Evolutionary conservation across 1,140 invertebrate species (phyloP).

Genomic region (Calephelis virginiensis): DNA sequence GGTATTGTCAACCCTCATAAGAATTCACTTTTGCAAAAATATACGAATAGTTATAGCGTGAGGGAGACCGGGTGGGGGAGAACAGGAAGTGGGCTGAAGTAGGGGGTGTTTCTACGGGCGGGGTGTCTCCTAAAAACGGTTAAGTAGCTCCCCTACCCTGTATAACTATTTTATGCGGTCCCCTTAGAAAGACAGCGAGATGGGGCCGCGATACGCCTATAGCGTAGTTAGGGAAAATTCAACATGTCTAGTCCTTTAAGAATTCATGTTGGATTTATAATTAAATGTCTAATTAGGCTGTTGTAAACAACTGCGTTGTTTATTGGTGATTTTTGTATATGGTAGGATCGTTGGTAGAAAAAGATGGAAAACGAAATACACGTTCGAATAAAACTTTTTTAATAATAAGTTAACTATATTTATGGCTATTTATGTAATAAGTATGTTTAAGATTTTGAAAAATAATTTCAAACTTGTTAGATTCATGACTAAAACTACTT

Average conservation of each 20-base stretch:
- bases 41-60: slow-evolving; percentile 67
- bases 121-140: slow-evolving; percentile 77
- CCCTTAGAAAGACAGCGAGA: slow-evolving; percentile 75
- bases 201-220: slow-evolving; percentile 62
- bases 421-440: no score
- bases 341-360: background rate
- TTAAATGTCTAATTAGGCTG: slow-evolving; percentile 69
- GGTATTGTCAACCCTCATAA: slow-evolving; percentile 68
- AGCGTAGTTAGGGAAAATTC: slow-evolving; percentile 64
- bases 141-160: slow-evolving; percentile 75
- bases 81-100: slow-evolving; percentile 65
- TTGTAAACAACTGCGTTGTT: slow-evolving; percentile 11
- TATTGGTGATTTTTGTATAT: background rate
- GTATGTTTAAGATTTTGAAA: no score
- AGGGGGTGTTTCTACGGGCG: slow-evolving; percentile 59
- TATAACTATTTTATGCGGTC: slow-evolving; percentile 78
- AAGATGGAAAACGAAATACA: no score
- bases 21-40: slow-evolving; percentile 73
- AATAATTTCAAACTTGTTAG: no score
- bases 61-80: slow-evolving; percentile 39
- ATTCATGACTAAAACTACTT: no score
- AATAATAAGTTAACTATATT: no score
- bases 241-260: slow-evolving; percentile 71
- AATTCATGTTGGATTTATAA: slow-evolving; percentile 74
- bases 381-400: no score